Conservation (phyloP, 2,888 invertebrate genomes). For the Calameuta idolon region DNA sequence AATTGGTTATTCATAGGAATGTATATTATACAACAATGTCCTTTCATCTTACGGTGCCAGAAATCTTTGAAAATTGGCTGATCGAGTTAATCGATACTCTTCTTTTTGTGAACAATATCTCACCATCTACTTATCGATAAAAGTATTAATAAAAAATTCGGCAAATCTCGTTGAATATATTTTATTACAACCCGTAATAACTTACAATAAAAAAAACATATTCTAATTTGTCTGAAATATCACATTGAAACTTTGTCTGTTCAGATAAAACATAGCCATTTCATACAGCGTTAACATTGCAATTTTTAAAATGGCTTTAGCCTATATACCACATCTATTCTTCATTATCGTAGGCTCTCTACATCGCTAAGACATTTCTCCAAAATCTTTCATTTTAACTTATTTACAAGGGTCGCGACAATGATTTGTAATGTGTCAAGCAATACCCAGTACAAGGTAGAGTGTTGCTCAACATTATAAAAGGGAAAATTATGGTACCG, state of each 20-base stretch:
- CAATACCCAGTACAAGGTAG: neutral
- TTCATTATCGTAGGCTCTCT: neutral
- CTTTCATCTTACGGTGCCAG: neutral
- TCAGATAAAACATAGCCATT: slow-evolving; percentile 56
- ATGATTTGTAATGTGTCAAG: neutral
- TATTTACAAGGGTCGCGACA: neutral
- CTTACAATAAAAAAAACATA: slow-evolving; percentile 50
- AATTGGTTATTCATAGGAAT: slow-evolving; percentile 17
- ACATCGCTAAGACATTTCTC: neutral
- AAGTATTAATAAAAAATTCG: neutral
- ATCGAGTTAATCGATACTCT: neutral
- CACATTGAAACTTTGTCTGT: slow-evolving; percentile 54
- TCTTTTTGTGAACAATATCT: slow-evolving; percentile 5
- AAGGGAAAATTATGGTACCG: neutral
- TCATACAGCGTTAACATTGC: slow-evolving; percentile 27
- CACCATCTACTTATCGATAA: neutral
- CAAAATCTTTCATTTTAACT: neutral
- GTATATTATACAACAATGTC: slow-evolving; percentile 13
- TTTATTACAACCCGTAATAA: slow-evolving; percentile 56
- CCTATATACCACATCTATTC: neutral
- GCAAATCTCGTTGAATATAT: slow-evolving; percentile 19
- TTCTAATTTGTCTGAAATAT: slow-evolving; percentile 56
- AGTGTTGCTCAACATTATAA: neutral
- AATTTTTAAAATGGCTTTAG: neutral
- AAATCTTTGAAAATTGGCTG: slow-evolving; percentile 3